These are phyloP conservation scores for Eulemur macaco DNA, from an alignment of 2,113 vertebrate genomes.

Conservation along the genomic window DNA sequence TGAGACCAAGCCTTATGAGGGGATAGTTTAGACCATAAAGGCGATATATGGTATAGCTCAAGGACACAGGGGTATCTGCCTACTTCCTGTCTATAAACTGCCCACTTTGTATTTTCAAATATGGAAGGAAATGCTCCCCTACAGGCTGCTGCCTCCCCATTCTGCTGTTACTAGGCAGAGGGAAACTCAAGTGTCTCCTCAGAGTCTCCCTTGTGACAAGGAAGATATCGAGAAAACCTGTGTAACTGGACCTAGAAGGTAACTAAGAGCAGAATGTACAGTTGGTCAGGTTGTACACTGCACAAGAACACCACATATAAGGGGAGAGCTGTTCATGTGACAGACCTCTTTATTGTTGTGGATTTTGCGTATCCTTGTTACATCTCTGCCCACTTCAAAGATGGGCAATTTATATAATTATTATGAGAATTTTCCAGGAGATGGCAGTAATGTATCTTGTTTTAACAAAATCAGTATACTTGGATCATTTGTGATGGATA, in stretches of 20 bases:
- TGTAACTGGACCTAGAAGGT: not conserved
- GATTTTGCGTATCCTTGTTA: not conserved
- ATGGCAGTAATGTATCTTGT: not conserved
- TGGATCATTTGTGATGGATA: not conserved
- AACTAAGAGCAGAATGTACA: not conserved
- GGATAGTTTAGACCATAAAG: not conserved
- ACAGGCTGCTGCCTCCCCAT: not conserved
- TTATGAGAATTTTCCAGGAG: constrained; percentile 11
- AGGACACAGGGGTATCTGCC: not conserved
- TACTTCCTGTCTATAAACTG: not conserved
- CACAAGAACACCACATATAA: not conserved
- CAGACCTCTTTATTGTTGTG: not conserved
- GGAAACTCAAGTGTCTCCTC: not conserved
- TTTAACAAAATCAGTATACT: not conserved
- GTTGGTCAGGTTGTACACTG: not conserved
- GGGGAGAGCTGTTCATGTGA: not conserved
- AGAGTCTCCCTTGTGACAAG: not conserved
- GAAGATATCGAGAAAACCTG: not conserved
- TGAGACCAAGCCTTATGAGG: not conserved
- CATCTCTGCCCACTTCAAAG: not conserved
- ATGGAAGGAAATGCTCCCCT: not conserved
- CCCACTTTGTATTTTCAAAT: not conserved
- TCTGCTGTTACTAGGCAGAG: not conserved
- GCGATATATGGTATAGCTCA: not conserved
- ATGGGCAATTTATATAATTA: not conserved